Evolutionary conservation across 2,888 invertebrate species (phyloP), one percentile per base, ranked within the genome.

Genomic region (Aporophyla lueneburgensis): DNA sequence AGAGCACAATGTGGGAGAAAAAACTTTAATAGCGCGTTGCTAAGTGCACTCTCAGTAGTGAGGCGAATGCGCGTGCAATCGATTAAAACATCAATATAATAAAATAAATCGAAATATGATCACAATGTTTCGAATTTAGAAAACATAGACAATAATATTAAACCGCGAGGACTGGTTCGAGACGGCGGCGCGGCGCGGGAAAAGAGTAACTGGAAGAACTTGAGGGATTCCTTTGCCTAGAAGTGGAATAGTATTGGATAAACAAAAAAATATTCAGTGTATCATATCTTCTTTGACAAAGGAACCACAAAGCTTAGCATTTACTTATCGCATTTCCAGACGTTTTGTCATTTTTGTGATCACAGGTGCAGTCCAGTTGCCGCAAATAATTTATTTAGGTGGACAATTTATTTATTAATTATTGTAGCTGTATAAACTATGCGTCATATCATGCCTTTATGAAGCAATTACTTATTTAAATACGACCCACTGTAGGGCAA

Each of bases 21-120:
- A 78, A 80, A 73, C 21, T 46, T 53, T 21, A 56, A 65, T 16
- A 14, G 33, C 19, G 51, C 51, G 67, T 81, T 81, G 62, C 76
- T 81, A 51, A 67, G 62, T 63, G 67, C 62, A 19, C 10, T 73
- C 27, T 10, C 0, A 40, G 2, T 67, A 75, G 82, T 58, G 67
- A 81, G 3, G 62, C 3, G 56, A 76, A 63, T 40, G 14, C 1
- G n/a, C 43, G 16, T 24, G 21, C 9, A 24, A 46, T 75, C 19
- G 24, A 67, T 53, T 46, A 56, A 21, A 51, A 43, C 6, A 33
- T 62, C 76, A 66, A 21, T 69, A 46, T 21, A 66, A 53, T 27
- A 61, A 19, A 59, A n/a, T 4, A 0, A 21, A 43, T 59, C 0
- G 6, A 63, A 51, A 43, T 21, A 40, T 21, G 51, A 5, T 14